These are phyloP conservation scores for Lasioglossum pauxillum DNA, from an alignment of 2,888 invertebrate species.

Conservation along the genomic window DNA sequence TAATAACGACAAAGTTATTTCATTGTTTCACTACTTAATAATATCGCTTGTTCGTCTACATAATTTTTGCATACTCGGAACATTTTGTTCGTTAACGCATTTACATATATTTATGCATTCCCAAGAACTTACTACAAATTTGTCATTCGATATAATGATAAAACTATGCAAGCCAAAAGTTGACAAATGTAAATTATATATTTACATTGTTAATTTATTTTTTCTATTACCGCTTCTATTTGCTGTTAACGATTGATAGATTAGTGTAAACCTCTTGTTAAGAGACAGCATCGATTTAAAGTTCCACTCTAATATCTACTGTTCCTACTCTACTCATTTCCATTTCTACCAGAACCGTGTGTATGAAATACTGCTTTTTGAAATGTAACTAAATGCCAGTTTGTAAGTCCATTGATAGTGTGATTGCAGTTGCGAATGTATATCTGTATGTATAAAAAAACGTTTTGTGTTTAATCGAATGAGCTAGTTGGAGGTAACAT, in stretches of 20 bases:
- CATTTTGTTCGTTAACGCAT: not conserved
- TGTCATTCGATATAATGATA: not conserved
- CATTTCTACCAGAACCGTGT: conserved; percentile 28
- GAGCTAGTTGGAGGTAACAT: conserved; percentile 35
- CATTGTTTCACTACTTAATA: not conserved
- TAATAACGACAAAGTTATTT: not conserved
- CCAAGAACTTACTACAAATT: conserved; percentile 10
- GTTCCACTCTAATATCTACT: conserved; percentile 15
- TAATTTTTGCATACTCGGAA: not conserved
- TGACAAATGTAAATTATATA: conserved; percentile 33
- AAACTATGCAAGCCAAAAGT: conserved; percentile 9
- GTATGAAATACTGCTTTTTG: conserved; percentile 49
- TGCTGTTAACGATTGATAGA: conserved; percentile 10
- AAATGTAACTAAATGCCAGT: conserved; percentile 32
- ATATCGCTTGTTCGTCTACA: not conserved
- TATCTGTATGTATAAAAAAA: conserved; percentile 41
- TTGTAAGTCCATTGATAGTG: conserved; percentile 38
- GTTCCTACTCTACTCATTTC: conserved; percentile 7
- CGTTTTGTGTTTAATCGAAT: conserved; percentile 44
- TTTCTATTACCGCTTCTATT: not conserved
- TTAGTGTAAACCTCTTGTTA: not conserved
- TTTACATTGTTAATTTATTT: conserved; percentile 11
- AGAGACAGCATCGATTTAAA: conserved; percentile 10
- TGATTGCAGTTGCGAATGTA: conserved; percentile 55
- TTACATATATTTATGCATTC: conserved; percentile 10